Conservation (phyloP, 2,797 vertebrate genomes). For the Loriculus beryllinus region DNA sequence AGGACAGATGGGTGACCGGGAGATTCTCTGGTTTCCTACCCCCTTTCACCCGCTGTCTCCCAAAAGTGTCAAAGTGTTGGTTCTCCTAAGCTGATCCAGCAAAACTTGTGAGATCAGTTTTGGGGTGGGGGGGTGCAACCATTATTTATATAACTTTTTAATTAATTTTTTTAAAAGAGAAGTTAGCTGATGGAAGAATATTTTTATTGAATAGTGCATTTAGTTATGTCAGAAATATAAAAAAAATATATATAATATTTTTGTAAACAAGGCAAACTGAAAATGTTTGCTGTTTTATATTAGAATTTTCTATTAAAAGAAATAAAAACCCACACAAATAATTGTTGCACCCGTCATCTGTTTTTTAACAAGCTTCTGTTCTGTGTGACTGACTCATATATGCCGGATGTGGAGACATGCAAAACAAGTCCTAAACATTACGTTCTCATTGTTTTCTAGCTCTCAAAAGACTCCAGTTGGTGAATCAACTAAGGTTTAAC, state of each 20-base stretch:
- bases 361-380: slow-evolving; percentile 58
- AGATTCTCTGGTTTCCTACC: background rate
- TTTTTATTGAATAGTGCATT: slow-evolving; percentile 70
- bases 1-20: background rate
- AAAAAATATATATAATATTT: slow-evolving; percentile 70
- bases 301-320: slow-evolving; percentile 69
- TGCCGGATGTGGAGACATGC: slow-evolving; percentile 4
- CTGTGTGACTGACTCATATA: slow-evolving; percentile 47
- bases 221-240: slow-evolving; percentile 73
- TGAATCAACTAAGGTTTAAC: background rate
- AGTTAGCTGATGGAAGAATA: slow-evolving; percentile 50
- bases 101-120: slow-evolving; percentile 15
- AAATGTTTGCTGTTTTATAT: slow-evolving; percentile 69
- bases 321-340: slow-evolving; percentile 64
- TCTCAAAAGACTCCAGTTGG: background rate
- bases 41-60: background rate
- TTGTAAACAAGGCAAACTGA: slow-evolving; percentile 70
- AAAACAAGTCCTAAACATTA: slow-evolving; percentile 56
- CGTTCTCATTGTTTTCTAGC: background rate
- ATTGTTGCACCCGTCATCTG: slow-evolving; percentile 64
- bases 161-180: slow-evolving; percentile 58
- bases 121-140: slow-evolving; percentile 49
- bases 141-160: slow-evolving; percentile 68
- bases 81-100: slow-evolving; percentile 47
- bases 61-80: slow-evolving; percentile 16